Percentiles rank a stretch among this genome's conserved stretches.
Evolutionary conservation across 1,140 invertebrate genomes (phyloP).

Genomic region (Ridgeia piscesae): DNA sequence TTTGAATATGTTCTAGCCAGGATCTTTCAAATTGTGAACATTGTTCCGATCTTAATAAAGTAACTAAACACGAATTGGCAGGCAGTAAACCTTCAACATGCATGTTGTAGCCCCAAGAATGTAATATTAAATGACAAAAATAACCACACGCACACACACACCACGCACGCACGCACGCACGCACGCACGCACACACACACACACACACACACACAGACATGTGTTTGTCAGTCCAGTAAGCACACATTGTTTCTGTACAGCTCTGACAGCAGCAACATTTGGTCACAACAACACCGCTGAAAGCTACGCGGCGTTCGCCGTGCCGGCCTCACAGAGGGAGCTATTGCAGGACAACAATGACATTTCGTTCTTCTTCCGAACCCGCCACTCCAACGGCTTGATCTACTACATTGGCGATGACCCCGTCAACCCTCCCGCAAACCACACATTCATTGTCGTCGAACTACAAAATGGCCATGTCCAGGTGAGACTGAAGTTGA

Average conservation of each 20-base stretch:
- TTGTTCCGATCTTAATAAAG: too few relatives aligned
- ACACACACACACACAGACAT: too few relatives aligned
- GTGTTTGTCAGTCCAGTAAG: not conserved
- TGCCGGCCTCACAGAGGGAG: slow-evolving; percentile 68
- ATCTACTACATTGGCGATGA: slow-evolving; percentile 79
- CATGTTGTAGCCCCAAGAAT: too few relatives aligned
- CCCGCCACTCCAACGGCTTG: slow-evolving; percentile 76
- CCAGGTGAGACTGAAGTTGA: not conserved
- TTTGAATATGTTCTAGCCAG: too few relatives aligned
- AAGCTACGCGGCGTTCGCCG: slow-evolving; percentile 52
- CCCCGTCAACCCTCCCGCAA: slow-evolving; percentile 25
- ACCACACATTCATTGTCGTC: slow-evolving; percentile 67
- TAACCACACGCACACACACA: too few relatives aligned
- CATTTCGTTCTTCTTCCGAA: slow-evolving; percentile 89
- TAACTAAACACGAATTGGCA: too few relatives aligned
- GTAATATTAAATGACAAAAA: too few relatives aligned
- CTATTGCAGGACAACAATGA: slow-evolving; percentile 77
- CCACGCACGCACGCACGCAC: too few relatives aligned
- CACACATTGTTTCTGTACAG: slow-evolving; percentile 53
- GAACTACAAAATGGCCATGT: not conserved
- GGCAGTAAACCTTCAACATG: too few relatives aligned
- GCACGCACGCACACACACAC: too few relatives aligned
- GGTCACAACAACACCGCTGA: slow-evolving; percentile 77
- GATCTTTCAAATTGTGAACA: too few relatives aligned
- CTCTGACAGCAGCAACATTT: slow-evolving; percentile 87